phyloP scores from a whole-genome alignment of 1,140 invertebrate species.

The Hirudo medicinalis region DNA sequence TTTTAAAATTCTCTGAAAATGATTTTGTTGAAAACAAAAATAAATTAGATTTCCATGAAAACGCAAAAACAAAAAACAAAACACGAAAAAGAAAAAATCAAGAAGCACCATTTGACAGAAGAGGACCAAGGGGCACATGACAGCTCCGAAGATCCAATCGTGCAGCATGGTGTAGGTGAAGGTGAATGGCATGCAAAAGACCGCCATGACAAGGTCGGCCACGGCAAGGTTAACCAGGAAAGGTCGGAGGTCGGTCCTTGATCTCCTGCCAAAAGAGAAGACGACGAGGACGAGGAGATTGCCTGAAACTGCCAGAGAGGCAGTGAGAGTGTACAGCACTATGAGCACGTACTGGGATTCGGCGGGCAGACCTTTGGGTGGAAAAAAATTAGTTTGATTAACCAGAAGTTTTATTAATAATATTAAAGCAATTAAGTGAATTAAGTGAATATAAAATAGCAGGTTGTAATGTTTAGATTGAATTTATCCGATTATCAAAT shows the following conservation, averaged over 20 bases:
- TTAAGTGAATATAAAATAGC: too few species aligned
- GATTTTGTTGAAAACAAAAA: neutral
- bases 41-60: too few species aligned
- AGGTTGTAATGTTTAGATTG: too few species aligned
- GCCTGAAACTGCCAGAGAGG: slow-evolving; percentile 30
- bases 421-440: too few species aligned
- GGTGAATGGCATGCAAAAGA: slow-evolving; percentile 41
- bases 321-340: slow-evolving; percentile 31
- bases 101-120: slow-evolving; percentile 30
- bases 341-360: slow-evolving; percentile 28
- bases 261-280: slow-evolving; percentile 31
- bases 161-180: slow-evolving; percentile 33
- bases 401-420: too few species aligned
- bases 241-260: slow-evolving; percentile 32
- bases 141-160: slow-evolving; percentile 35
- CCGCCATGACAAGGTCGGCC: slow-evolving; percentile 38
- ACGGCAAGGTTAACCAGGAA: slow-evolving; percentile 67
- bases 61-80: neutral
- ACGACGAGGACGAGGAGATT: slow-evolving; percentile 35
- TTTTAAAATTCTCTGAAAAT: neutral
- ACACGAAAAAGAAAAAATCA: too few species aligned
- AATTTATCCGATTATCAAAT: too few species aligned
- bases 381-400: too few species aligned
- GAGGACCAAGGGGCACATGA: slow-evolving; percentile 36
- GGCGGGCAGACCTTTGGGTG: slow-evolving; percentile 11